Base-by-base conservation (phyloP, 2,888 invertebrate species). In the Acanthosepion pharaonis region DNA sequence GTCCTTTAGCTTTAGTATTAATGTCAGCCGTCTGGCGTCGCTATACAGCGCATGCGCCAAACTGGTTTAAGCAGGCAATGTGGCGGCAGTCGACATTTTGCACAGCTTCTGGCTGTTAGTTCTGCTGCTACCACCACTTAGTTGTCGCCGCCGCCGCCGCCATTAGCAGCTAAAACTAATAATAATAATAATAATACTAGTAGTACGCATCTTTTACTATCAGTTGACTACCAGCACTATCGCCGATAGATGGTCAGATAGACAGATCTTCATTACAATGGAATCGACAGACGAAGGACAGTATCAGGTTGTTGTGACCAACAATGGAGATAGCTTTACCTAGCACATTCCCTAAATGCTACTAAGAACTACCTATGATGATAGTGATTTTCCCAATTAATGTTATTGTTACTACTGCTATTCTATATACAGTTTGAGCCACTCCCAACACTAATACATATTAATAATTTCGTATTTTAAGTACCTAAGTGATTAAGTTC, bases 71-170 rank as follows among this genome's bases (percentile, higher is more conserved):
- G 49, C 93, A 93, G 53, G 51, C 93, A 93, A 93, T 93, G 93
- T 93, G 93, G 93, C 93, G 93, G 93, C 93, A 51, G 93, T 53
- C n/a, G 93, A 93, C 53, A 93, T 93, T 93, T 49, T 53, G 28
- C 51, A 53, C n/a, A 53, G 93, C 51, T 51, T 92, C n/a, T 92
- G 51, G 33, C 92, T 92, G 51, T 28, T 51, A 92, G 28, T 51
- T 6, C 92, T 51, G 92, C 92, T 93, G n/a, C 93, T 93, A 93
- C 51, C 93, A 93, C 53, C 53, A 93, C 93, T 53, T 28, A n/a
- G n/a, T 28, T n/a, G 9, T n/a, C 9, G n/a, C 18, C 33, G 59
- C 18, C 11, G n/a, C 33, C 33, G 78, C 33, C 78, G 78, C 78
- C 78, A 78, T 78, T 78, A 78, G n/a, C 78, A 78, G 78, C 78